Base-by-base conservation (phyloP, 2,888 invertebrate species). In the Dryocosmus kuriphilus region DNA sequence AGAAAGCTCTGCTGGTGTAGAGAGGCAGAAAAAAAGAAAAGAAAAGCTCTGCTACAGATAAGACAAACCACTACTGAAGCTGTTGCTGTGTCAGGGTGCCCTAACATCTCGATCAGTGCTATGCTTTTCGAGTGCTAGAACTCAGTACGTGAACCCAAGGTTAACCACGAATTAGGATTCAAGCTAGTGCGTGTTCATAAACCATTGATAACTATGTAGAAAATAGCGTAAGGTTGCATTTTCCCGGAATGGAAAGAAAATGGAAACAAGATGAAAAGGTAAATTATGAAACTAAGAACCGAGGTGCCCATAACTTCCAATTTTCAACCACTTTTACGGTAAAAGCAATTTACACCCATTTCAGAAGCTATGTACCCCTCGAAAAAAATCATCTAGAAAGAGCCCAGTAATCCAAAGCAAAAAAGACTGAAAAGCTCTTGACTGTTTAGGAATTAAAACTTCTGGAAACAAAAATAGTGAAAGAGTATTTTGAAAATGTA, bases 1-100 rank as follows among this genome's bases (percentile, higher is more conserved):
- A 88, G 87, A 91, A 91, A 90, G 88, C 90, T 90, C 90, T 90
- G 90, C 86, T 89, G 88, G 88, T 90, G 87, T 90, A 90, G 90
- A 89, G 89, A 89, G 88, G 87, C 85, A 84, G 85, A 81, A 86
- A 87, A 88, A 88, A 86, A 89, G 85, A 90, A 89, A 88, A 90
- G 87, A 89, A 89, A 90, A 89, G 89, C 88, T 85, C 85, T 85
- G 89, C 90, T 90, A 90, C 90, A 90, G 90, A 90, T 90, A 90
- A 87, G 86, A 88, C 89, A 90, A 88, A 90, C 88, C 87, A 89
- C 88, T 90, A 90, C 89, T 79, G 78, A 90, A 90, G 89, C 89
- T 81, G 85, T 80, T 84, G 82, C 85, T 83, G 83, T 71, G 51
- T 32, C 71, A 71, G 71, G 71, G 22, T 55, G 71, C 51, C 51